Percentiles rank a stretch among this genome's conserved stretches.
phyloP scores from a whole-genome alignment of 2,888 invertebrate genomes.

The Mactromeris polynyma region DNA sequence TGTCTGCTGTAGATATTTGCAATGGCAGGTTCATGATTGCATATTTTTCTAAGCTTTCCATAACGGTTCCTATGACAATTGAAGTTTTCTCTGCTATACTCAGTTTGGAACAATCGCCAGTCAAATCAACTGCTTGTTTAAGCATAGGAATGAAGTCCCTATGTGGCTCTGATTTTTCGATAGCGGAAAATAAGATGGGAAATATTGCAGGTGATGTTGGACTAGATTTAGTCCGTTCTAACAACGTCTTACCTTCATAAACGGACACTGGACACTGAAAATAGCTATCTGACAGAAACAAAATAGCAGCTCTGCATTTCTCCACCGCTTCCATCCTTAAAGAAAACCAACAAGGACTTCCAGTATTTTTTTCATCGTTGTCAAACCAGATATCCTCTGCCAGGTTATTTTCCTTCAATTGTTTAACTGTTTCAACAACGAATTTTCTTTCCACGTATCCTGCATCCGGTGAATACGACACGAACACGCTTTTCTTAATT shows the following conservation, averaged over 20 bases:
- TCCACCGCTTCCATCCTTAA: slow-evolving; percentile 86
- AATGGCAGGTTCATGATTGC: slow-evolving; percentile 82
- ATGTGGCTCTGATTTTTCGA: slow-evolving; percentile 81
- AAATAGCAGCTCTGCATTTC: slow-evolving; percentile 84
- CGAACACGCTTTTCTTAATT: slow-evolving; percentile 84
- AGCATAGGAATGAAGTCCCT: slow-evolving; percentile 76
- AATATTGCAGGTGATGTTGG: slow-evolving; percentile 81
- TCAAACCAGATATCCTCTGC: slow-evolving; percentile 87
- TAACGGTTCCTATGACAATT: slow-evolving; percentile 83
- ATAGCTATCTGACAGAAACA: slow-evolving; percentile 85
- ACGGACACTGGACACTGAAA: slow-evolving; percentile 85
- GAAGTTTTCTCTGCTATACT: slow-evolving; percentile 85
- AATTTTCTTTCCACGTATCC: slow-evolving; percentile 85
- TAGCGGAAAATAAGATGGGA: slow-evolving; percentile 78
- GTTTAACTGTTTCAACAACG: slow-evolving; percentile 84
- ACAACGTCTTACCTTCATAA: slow-evolving; percentile 84
- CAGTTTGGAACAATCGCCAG: slow-evolving; percentile 72
- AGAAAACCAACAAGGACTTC: slow-evolving; percentile 86
- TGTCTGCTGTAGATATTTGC: slow-evolving; percentile 75
- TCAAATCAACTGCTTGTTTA: slow-evolving; percentile 80
- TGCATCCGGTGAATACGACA: slow-evolving; percentile 86
- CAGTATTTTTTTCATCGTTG: slow-evolving; percentile 85
- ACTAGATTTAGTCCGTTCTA: slow-evolving; percentile 81
- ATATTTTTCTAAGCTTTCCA: slow-evolving; percentile 84
- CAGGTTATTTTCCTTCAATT: slow-evolving; percentile 86